Conservation (phyloP, 2,113 vertebrate species). For the Periophthalmus modestus region DNA sequence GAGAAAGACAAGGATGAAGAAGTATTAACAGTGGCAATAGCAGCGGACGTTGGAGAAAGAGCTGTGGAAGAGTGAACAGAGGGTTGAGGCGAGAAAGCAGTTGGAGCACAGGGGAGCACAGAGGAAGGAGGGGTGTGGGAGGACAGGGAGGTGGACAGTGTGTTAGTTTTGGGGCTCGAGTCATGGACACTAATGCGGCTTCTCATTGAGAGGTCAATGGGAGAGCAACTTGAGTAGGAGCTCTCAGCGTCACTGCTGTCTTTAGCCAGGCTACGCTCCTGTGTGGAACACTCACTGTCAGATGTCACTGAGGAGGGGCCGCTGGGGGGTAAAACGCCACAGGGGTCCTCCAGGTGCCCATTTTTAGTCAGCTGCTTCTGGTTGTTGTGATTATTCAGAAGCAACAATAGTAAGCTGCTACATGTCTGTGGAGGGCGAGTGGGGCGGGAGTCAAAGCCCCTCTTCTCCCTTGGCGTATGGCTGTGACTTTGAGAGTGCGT, state of each 20-base stretch:
- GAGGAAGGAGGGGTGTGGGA: conserved; percentile 64
- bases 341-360: conserved; percentile 81
- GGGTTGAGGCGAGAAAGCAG: conserved; percentile 69
- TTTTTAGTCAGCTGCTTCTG: conserved; percentile 84
- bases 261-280: conserved; percentile 89
- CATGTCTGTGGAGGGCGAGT: conserved; percentile 86
- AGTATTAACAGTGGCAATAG: conserved; percentile 39
- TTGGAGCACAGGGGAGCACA: conserved; percentile 53
- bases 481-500: conserved; percentile 67
- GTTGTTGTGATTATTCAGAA: conserved; percentile 93
- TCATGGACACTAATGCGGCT: conserved; percentile 78
- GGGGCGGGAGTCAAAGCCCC: conserved; percentile 81
- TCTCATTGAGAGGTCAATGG: conserved; percentile 94
- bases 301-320: conserved; percentile 87
- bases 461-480: conserved; percentile 80
- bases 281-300: conserved; percentile 88
- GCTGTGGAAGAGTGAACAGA: conserved; percentile 42
- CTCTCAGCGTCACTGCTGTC: conserved; percentile 96
- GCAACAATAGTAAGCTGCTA: conserved; percentile 91
- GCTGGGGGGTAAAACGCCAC: conserved; percentile 77
- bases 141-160: conserved; percentile 41
- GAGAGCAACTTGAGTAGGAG: conserved; percentile 91
- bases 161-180: conserved; percentile 50
- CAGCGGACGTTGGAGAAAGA: conserved; percentile 70
- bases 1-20: conserved; percentile 67